Evolutionary conservation across 2,797 vertebrate genomes (phyloP).

Genomic region (Tympanoctomys barrerae): DNA sequence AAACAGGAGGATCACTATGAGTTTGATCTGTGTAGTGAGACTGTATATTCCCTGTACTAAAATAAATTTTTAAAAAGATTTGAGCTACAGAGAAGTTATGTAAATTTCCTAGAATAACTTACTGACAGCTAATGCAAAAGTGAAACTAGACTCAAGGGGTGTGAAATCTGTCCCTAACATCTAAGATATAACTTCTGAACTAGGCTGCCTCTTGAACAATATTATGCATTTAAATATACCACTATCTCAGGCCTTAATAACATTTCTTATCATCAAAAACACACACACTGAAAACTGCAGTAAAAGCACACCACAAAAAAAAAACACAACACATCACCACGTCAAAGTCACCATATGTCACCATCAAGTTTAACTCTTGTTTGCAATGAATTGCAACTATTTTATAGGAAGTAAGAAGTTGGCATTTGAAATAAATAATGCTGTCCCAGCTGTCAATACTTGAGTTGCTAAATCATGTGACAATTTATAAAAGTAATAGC

Average conservation of each 20-base stretch:
- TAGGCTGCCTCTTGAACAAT: background rate
- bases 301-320: constrained; percentile 57
- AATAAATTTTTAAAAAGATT: background rate
- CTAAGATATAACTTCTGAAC: background rate
- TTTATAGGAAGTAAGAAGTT: constrained; percentile 63
- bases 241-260: constrained; percentile 49
- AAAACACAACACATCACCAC: background rate
- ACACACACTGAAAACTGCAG: constrained; percentile 43
- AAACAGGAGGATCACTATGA: too few species aligned
- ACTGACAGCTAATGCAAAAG: background rate
- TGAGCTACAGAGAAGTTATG: background rate
- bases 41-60: too few species aligned
- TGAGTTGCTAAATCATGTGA: constrained; percentile 63
- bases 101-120: background rate
- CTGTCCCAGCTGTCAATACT: constrained; percentile 70
- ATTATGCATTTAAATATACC: background rate
- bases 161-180: background rate
- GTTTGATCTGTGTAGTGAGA: too few species aligned
- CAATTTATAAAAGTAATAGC: constrained; percentile 74
- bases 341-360: constrained; percentile 66
- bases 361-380: constrained; percentile 64
- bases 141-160: background rate
- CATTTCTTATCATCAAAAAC: constrained; percentile 32
- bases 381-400: constrained; percentile 70
- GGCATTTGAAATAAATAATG: constrained; percentile 78